A percentile compares a stretch with the other conserved stretches of the same genome.
phyloP scores from a whole-genome alignment of 2,113 vertebrate species.

The Albula glossodonta region DNA sequence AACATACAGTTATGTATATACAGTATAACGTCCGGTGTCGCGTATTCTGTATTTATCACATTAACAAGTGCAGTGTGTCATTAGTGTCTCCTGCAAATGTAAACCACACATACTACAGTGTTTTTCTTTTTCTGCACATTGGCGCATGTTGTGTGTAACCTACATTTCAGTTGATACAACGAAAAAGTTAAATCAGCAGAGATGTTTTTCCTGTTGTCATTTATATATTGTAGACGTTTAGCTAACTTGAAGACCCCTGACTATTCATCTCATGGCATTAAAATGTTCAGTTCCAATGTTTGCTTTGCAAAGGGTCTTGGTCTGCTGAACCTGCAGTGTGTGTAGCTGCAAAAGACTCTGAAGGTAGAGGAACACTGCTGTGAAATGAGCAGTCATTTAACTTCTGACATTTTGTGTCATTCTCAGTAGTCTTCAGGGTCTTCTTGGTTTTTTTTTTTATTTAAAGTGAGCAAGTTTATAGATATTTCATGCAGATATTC shows the following conservation, averaged over 20 bases:
- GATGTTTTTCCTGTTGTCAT: neutral
- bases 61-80: slow-evolving; percentile 64
- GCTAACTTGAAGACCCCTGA: neutral
- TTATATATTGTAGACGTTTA: neutral
- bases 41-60: slow-evolving; percentile 42
- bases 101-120: slow-evolving; percentile 63
- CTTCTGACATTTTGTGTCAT: neutral
- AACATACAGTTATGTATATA: neutral
- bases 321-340: neutral
- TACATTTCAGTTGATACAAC: slow-evolving; percentile 53
- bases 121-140: slow-evolving; percentile 73
- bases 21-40: neutral
- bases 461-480: too few species aligned
- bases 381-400: neutral
- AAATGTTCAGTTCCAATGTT: neutral
- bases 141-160: slow-evolving; percentile 66
- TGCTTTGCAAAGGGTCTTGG: neutral
- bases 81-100: slow-evolving; percentile 59
- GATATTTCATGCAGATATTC: neutral
- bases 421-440: neutral
- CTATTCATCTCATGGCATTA: neutral
- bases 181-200: neutral
- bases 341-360: neutral
- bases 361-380: neutral
- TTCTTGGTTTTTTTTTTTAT: neutral